Percentiles rank a stretch among this genome's conserved stretches.
These are phyloP conservation scores for Climacteris rufus DNA, from an alignment of 2,113 vertebrate species.

Conservation along the genomic window DNA sequence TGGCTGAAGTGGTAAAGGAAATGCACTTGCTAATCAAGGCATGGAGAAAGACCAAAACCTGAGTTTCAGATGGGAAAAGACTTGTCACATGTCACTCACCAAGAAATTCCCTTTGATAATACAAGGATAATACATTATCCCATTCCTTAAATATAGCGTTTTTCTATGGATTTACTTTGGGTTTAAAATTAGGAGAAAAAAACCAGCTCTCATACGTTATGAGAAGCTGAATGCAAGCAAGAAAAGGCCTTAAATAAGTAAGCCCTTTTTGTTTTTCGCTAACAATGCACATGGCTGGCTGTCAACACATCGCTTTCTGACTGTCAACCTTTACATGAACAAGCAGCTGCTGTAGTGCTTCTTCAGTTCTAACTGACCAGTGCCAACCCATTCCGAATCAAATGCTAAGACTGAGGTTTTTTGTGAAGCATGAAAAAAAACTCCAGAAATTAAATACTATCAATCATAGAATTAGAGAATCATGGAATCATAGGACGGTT, in stretches of 20 bases:
- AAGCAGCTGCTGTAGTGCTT: background rate
- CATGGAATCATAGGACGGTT: background rate
- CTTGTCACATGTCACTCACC: background rate
- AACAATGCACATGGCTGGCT: background rate
- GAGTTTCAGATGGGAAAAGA: background rate
- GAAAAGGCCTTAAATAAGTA: background rate
- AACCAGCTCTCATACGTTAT: background rate
- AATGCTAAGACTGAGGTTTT: fast-evolving
- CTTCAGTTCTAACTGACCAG: background rate
- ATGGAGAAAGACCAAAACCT: background rate
- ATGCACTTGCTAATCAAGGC: background rate
- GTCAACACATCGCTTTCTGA: background rate
- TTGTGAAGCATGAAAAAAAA: background rate
- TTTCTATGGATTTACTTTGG: background rate
- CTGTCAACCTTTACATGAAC: background rate
- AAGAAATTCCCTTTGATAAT: background rate
- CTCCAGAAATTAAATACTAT: background rate
- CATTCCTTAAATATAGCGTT: background rate
- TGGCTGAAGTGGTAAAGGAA: background rate
- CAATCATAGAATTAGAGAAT: background rate
- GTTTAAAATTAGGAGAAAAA: background rate
- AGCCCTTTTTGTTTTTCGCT: background rate
- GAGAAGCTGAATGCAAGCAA: background rate
- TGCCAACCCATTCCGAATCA: background rate
- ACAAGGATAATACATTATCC: background rate